Evolutionary conservation across 2,797 vertebrate species (phyloP), one percentile per base, ranked within the genome.

Genomic region (Hoplostethus atlanticus): DNA sequence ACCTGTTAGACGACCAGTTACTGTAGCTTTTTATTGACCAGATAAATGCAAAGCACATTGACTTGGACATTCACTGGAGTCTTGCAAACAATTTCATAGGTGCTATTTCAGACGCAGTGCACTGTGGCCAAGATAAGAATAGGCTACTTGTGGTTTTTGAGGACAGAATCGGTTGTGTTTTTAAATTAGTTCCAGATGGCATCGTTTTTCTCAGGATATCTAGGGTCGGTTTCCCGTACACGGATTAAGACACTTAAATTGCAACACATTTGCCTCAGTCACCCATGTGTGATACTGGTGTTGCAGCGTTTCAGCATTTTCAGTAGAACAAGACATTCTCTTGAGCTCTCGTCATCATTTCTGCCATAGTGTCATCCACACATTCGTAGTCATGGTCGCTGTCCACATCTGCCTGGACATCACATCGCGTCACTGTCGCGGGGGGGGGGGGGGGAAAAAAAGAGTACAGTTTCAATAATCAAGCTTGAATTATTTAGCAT

Each of bases 341-440:
- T 28, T 93, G 76, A 4, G 77, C 65, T 4, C 15, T 73, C 52
- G 63, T 84, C 52, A 92, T 16, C 25, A 89, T 62, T 0, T 75
- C 59, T 0, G 57, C 0, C 1, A 96, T 34, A 16, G 68, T 40
- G 0, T 92, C 92, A 0, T 91, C 65, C 17, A 96, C 3, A 1
- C 50, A 63, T 89, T 97, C 96, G 0, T 98, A 97, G 69, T 96
- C 94, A 0, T 96, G 94, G 54, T 95, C 93, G 1, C 90, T 92
- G 73, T 91, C 87, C 36, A 1, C 56, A n/a, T 85, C 71, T 54
- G 65, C 46, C 10, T 2, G 4, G 0, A 64, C 1, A 0, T 66
- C 64, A 21, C 2, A 0, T 36, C 13, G 0, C 0, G 1, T 0
- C 6, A 0, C 91, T 89, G 70, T 9, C 6, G 16, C 1, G 21